Evolutionary conservation across 2,797 vertebrate genomes (phyloP).

Genomic region (Manis javanica): DNA sequence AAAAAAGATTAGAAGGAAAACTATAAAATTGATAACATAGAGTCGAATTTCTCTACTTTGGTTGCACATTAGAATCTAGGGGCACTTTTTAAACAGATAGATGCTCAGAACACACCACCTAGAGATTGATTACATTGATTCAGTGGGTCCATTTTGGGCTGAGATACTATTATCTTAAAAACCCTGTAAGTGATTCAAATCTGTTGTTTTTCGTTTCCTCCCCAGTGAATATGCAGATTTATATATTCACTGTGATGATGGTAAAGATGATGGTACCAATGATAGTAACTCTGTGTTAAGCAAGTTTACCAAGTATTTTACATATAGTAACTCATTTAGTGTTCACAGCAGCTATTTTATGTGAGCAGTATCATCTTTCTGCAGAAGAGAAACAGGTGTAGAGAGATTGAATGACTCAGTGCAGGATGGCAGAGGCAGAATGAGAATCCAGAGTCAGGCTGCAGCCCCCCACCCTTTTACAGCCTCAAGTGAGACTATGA

Average conservation of each 20-base stretch:
- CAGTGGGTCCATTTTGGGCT: background rate
- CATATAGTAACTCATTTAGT: background rate
- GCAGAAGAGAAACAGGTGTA: background rate
- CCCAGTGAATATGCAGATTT: background rate
- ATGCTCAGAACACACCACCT: background rate
- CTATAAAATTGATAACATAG: background rate
- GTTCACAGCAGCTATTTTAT: background rate
- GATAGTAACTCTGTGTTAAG: background rate
- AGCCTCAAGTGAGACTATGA: background rate
- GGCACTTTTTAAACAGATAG: background rate
- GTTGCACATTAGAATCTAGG: background rate
- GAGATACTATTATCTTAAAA: background rate
- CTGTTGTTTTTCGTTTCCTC: background rate
- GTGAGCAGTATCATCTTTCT: background rate
- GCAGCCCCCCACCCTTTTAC: background rate
- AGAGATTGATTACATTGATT: background rate
- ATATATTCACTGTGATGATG: background rate
- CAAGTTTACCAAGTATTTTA: slow-evolving; percentile 13
- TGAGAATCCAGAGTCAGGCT: background rate
- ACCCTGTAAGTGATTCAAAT: background rate
- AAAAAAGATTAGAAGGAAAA: background rate
- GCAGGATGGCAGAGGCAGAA: background rate
- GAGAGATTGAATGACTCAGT: background rate
- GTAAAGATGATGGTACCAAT: background rate
- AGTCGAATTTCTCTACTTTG: background rate